Evolutionary conservation across 2,888 invertebrate genomes (phyloP), one percentile per base, ranked within the genome.

Genomic region (Caenorhabditis angaria): DNA sequence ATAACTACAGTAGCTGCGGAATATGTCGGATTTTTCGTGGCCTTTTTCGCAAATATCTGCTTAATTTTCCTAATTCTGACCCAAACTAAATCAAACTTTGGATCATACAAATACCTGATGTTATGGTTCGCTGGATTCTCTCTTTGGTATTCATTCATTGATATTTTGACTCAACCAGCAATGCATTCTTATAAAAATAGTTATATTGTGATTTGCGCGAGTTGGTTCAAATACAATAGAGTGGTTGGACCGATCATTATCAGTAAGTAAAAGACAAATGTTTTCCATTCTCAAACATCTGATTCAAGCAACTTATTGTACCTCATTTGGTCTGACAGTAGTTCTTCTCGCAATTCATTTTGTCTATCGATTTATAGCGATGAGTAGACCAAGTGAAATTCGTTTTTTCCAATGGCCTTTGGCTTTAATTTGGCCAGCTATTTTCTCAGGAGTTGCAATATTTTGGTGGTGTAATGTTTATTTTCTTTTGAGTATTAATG

Each of bases 381-480:
- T 65, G 2, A 32, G 57, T 12, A 61, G 64, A 1, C 61, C 65
- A 1, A 61, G 60, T 41, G 25, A 53, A 27, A 61, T 65, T 2
- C 60, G 63, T 1, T 65, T 58, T 1, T 25, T 35, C 63, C 18
- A 64, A 63, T 28, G 60, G 64, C 53, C 18, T 5, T 29, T 55
- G 56, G 0, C 32, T 61, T 3, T 70, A 47, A 65, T 56, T 65
- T 29, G 61, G 20, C n/a, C 62, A 3, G 65, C 65, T 57, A 65
- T 48, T 5, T 70, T 51, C 47, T 57, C 57, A n/a, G 65, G 61
- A 3, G 50, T 50, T 4, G 48, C 35, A 29, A 60, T 66, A 2
- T 62, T 64, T 51, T 70, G 70, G 70, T 70, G 65, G 65, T 69
- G 63, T 29, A 63, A 69, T 47, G 69, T 69, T 2, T 63, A 64